Conservation (phyloP, 1,140 invertebrate species). For the Orchestia grillus region DNA sequence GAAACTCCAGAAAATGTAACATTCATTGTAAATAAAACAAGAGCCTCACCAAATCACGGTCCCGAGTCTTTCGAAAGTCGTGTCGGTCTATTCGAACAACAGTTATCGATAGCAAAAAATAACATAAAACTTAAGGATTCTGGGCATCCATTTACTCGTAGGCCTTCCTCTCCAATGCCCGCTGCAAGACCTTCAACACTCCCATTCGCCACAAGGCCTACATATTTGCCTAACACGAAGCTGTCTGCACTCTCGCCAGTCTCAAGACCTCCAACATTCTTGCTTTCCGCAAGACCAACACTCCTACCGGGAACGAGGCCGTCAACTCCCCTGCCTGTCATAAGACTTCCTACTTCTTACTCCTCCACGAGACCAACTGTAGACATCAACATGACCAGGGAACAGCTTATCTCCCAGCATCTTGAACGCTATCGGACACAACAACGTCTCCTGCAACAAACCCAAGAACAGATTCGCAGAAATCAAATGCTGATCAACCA, state of each 20-base stretch:
- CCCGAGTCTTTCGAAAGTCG: not conserved
- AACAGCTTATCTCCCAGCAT: not conserved
- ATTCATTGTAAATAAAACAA: not conserved
- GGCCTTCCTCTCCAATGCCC: not conserved
- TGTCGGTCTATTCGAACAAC: conserved; percentile 3
- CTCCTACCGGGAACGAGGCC: not conserved
- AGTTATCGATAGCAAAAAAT: not conserved
- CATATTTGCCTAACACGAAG: not conserved
- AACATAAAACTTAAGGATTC: not conserved
- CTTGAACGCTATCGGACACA: not conserved
- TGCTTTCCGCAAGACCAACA: not conserved
- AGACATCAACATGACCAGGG: not conserved
- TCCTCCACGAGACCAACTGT: not conserved
- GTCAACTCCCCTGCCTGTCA: not conserved
- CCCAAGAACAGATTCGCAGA: conserved; percentile 23
- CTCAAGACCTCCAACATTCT: not conserved
- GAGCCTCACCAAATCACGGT: not conserved
- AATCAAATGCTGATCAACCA: conserved; percentile 47
- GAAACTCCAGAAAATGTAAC: not conserved
- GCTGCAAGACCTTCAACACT: not conserved
- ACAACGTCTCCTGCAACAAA: not conserved
- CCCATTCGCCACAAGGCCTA: not conserved
- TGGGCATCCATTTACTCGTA: not conserved
- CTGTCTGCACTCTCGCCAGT: not conserved
- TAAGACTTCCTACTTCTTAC: conserved; percentile 27